Evolutionary conservation across 1,140 invertebrate species (phyloP), one percentile per base, ranked within the genome.

Genomic region (Procambarus clarkii): DNA sequence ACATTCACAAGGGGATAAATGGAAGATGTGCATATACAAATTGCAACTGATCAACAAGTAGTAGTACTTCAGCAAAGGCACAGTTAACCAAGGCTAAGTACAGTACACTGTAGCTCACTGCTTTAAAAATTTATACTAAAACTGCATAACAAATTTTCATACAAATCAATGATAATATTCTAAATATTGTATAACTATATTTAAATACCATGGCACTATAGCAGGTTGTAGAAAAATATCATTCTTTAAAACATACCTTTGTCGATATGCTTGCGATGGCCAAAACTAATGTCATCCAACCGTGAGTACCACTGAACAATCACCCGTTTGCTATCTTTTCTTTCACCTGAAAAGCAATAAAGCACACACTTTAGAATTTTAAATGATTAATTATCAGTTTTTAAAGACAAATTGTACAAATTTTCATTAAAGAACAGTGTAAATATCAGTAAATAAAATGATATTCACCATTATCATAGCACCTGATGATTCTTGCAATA

Each of bases 381-480:
- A 71, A 24, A 71, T n/a, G 24, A 24, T 5, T 71, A 71, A n/a
- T 71, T n/a, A 24, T 34, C 3, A 71, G 5, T 24, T 3, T 7
- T 7, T 71, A 7, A 71, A 34, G 34, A 34, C 34, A 34, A 34
- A 34, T 34, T 34, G 4, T 5, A 8, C 24, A 0, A 0, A 3
- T 7, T 3, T 71, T 34, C 24, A n/a, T 71, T 2, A 71, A 71
- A 71, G 3, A 71, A 71, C 2, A 24, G 3, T 3, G 21, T 71
- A 34, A 71, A 7, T 24, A 69, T 34, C 4, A 24, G 24, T 69
- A 54, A 21, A 21, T 3, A 34, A 48, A 7, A 18, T 85, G 2
- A 74, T 86, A 54, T 50, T 74, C n/a, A 91, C 90, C 90, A 71
- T 81, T 91, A 74, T 91, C 90, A 81, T 86, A 91, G 84, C 90